These are phyloP conservation scores for Cheilosia impressa DNA, from an alignment of 2,888 invertebrate genomes.

Conservation along the genomic window DNA sequence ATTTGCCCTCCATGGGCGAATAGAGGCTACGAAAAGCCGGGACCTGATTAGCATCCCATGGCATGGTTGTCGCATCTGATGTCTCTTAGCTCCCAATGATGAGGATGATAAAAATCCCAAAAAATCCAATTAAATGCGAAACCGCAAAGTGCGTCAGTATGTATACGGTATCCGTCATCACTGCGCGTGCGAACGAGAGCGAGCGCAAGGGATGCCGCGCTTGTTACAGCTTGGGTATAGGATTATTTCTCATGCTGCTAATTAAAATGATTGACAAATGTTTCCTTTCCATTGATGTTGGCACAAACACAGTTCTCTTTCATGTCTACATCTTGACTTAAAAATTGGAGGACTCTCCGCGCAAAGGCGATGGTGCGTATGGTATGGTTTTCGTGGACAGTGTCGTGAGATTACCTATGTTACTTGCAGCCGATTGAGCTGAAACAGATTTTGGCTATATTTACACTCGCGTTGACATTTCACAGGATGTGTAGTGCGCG, in stretches of 20 bases:
- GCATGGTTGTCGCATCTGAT: slow-evolving; percentile 48
- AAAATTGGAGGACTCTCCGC: slow-evolving; percentile 3
- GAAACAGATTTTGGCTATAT: slow-evolving; percentile 44
- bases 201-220: slow-evolving; percentile 12
- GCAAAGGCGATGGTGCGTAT: neutral
- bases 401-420: slow-evolving; percentile 34
- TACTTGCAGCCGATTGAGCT: slow-evolving; percentile 17
- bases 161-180: slow-evolving; percentile 61
- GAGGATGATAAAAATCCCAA: slow-evolving; percentile 69
- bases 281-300: slow-evolving; percentile 76
- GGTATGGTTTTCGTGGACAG: slow-evolving; percentile 32
- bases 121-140: slow-evolving; percentile 72
- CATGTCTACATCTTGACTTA: slow-evolving; percentile 64
- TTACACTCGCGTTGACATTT: slow-evolving; percentile 55
- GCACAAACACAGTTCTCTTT: slow-evolving; percentile 73
- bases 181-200: slow-evolving; percentile 34
- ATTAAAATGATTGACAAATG: slow-evolving; percentile 77
- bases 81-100: slow-evolving; percentile 32
- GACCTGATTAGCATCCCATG: slow-evolving; percentile 55
- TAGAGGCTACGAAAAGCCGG: neutral
- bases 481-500: slow-evolving; percentile 47
- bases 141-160: slow-evolving; percentile 20
- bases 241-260: slow-evolving; percentile 75
- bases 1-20: slow-evolving; percentile 37
- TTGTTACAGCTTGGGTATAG: slow-evolving; percentile 59